Base-by-base conservation (phyloP, 2,888 invertebrate genomes). In the Frankliniella intonsa region DNA sequence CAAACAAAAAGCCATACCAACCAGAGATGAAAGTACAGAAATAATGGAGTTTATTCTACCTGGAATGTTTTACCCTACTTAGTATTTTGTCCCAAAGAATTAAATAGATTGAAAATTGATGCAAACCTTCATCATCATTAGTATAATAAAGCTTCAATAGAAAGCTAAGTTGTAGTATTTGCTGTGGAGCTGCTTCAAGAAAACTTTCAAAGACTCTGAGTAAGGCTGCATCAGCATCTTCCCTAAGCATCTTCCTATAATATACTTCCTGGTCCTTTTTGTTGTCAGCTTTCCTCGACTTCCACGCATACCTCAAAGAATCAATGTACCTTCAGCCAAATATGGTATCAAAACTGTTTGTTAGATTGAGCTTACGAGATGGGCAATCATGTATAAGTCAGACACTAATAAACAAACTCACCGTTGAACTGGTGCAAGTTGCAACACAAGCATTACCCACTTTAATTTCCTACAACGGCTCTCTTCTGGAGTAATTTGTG, bases 1-100 rank as follows among this genome's bases (percentile, higher is more conserved):
- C 88, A 97, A 91, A 81, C 96, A 94, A 97, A 97, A 97, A 0
- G 96, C 94, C 91, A 97, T 93, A 84, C 95, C 95, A n/a, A 93
- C 89, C 84, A 97, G 91, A 0, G 96, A 96, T 51, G 94, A 94
- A 5, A 90, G 89, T 83, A 96, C 93, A 0, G 95, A 95, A 86
- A 82, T 81, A 82, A 69, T 81, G 12, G 17, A 55, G n/a, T 81
- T 82, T 81, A 83, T n/a, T 49, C 82, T 25, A 82, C 83, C 79
- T 83, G 83, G 83, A 55, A 83, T 82, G 80, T 83, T 84, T 80
- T 82, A 50, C 55, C 82, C 83, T 51, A 83, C 76, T 50, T 65
- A 69, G 27, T 69, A 82, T 25, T 17, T 51, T 49, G 82, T 82
- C 81, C 81, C 3, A 81, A 87, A 49, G 87, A 87, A 80, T 86